These are phyloP conservation scores for Dendrolimus kikuchii DNA, from an alignment of 1,140 invertebrate genomes.

Conservation along the genomic window DNA sequence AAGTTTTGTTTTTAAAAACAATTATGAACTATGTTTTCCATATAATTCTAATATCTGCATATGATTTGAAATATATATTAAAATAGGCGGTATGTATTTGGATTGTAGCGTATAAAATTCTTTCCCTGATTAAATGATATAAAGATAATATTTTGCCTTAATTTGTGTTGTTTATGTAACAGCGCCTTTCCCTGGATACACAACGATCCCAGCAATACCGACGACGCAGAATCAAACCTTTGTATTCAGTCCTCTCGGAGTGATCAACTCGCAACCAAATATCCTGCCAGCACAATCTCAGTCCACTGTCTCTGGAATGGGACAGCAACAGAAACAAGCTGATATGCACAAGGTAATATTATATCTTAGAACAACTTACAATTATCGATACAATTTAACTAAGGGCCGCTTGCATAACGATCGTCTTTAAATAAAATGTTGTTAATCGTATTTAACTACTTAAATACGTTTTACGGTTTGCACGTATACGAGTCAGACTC, in stretches of 20 bases:
- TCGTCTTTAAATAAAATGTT: no score
- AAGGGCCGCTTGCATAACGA: background rate
- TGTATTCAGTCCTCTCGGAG: slow-evolving; percentile 82
- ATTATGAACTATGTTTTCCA: no score
- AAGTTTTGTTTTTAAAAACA: no score
- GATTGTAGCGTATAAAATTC: no score
- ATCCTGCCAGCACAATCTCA: slow-evolving; percentile 74
- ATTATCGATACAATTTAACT: background rate
- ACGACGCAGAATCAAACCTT: slow-evolving; percentile 84
- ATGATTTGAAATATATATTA: no score
- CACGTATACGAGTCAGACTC: no score
- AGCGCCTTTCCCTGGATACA: slow-evolving; percentile 78
- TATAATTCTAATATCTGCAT: no score
- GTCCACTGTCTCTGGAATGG: slow-evolving; percentile 52
- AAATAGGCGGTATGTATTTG: no score
- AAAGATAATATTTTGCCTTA: background rate
- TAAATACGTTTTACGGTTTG: no score
- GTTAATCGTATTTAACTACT: no score
- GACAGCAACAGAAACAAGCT: slow-evolving; percentile 63
- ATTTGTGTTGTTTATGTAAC: slow-evolving; percentile 10
- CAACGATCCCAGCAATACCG: slow-evolving; percentile 83
- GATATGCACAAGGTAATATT: slow-evolving; percentile 68
- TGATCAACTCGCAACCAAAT: slow-evolving; percentile 82
- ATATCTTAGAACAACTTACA: background rate
- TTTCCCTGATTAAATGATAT: no score